A percentile compares a stretch with the other conserved stretches of the same genome.
Conservation (phyloP, 2,113 vertebrate genomes). For the Suricata suricatta region DNA sequence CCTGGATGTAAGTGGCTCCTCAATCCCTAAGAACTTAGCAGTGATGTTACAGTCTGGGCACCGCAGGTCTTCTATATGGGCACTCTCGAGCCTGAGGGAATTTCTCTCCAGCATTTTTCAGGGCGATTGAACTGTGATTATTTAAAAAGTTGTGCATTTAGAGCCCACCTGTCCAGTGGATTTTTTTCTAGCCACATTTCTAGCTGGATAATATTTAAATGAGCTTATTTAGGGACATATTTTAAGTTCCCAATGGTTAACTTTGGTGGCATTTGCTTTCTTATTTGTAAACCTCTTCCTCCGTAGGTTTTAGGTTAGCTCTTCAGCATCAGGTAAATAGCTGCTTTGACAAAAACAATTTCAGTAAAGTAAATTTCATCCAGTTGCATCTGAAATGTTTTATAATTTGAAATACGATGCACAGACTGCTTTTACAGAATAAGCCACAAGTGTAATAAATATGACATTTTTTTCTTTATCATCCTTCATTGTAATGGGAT, state of each 20-base stretch:
- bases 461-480: background rate
- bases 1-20: background rate
- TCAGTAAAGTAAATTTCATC: background rate
- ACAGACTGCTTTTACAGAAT: background rate
- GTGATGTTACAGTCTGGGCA: background rate
- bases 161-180: constrained; percentile 18
- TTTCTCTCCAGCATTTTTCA: constrained; percentile 29
- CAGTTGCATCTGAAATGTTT: background rate
- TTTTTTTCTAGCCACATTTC: constrained; percentile 43
- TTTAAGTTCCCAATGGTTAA: constrained; percentile 1
- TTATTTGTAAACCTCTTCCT: background rate
- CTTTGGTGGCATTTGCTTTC: background rate
- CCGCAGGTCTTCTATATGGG: background rate
- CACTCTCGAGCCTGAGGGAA: background rate
- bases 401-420: background rate
- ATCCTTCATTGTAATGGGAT: background rate
- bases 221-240: background rate
- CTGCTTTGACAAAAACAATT: constrained; percentile 34
- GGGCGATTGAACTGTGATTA: background rate
- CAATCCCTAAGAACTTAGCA: background rate
- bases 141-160: background rate
- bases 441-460: background rate
- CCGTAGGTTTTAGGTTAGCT: constrained; percentile 44
- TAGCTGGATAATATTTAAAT: constrained; percentile 22
- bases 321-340: background rate